Percentiles rank a stretch among this genome's conserved stretches.
Conservation (phyloP, 2,888 invertebrate genomes). For the Hyalella azteca region DNA sequence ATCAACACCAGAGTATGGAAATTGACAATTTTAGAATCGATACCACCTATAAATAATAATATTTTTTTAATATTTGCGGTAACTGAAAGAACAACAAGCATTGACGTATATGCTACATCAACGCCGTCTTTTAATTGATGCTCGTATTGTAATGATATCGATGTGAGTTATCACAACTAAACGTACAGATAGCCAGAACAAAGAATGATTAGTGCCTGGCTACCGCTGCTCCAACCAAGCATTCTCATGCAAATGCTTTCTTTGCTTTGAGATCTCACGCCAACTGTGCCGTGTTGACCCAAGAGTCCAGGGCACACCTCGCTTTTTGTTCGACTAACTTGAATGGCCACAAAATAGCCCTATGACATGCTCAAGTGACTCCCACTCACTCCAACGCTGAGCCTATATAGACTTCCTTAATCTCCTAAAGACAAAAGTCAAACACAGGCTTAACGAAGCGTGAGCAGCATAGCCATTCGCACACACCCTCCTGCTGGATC, state of each 20-base stretch:
- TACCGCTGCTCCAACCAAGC: not conserved
- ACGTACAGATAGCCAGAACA: too few relatives aligned
- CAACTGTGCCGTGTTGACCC: not conserved
- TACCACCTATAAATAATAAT: too few relatives aligned
- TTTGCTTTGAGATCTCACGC: slow-evolving; percentile 3
- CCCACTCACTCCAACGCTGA: slow-evolving; percentile 15
- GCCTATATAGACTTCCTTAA: slow-evolving; percentile 33
- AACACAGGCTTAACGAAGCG: slow-evolving; percentile 36
- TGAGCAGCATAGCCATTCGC: slow-evolving; percentile 7
- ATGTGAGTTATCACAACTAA: too few relatives aligned
- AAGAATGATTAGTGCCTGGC: not conserved
- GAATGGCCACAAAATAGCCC: slow-evolving; percentile 28
- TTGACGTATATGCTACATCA: too few relatives aligned
- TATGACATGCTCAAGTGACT: slow-evolving; percentile 36
- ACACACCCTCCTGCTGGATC: slow-evolving; percentile 13
- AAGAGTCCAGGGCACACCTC: slow-evolving; percentile 21
- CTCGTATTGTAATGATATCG: too few relatives aligned
- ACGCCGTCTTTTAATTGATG: too few relatives aligned
- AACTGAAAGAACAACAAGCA: too few relatives aligned
- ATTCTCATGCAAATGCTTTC: slow-evolving; percentile 30
- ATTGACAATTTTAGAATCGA: too few relatives aligned
- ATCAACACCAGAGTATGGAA: too few relatives aligned
- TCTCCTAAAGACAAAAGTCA: slow-evolving; percentile 29
- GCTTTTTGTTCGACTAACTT: slow-evolving; percentile 8
- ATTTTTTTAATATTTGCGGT: too few relatives aligned